Percentiles rank a stretch among this genome's conserved stretches.
phyloP scores from a whole-genome alignment of 2,888 invertebrate species.

The Opisthograptis luteolata region DNA sequence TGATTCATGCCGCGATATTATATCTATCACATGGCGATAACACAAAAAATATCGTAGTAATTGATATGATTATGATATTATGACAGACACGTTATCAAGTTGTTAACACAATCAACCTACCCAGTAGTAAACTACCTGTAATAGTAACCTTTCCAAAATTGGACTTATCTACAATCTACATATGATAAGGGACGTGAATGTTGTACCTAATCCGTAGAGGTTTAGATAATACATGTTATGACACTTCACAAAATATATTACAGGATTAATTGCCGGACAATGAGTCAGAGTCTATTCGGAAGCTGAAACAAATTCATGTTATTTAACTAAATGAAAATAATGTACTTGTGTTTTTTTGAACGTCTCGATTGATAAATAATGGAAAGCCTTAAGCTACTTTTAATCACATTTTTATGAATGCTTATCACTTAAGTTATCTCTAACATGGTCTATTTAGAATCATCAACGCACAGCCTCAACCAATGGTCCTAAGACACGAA shows the following conservation, averaged over 20 bases:
- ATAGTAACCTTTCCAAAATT: conserved; percentile 46
- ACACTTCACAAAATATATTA: conserved; percentile 18
- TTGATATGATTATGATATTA: conserved; percentile 50
- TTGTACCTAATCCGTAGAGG: conserved; percentile 20
- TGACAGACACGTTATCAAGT: conserved; percentile 38
- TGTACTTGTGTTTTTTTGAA: background rate
- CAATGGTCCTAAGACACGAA: no score
- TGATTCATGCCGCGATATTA: background rate
- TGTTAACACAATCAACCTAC: conserved; percentile 44
- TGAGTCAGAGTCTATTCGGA: conserved; percentile 6
- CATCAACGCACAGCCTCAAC: no score
- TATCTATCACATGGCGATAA: conserved; percentile 31
- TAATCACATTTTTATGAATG: no score
- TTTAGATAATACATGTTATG: conserved; percentile 25
- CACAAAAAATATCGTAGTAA: conserved; percentile 40
- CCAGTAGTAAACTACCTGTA: conserved; percentile 44
- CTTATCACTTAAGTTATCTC: no score
- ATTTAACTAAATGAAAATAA: background rate
- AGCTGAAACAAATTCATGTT: background rate
- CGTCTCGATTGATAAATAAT: background rate
- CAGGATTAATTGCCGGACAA: conserved; percentile 4
- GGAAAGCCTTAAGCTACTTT: no score
- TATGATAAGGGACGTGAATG: conserved; percentile 24
- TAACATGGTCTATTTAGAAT: no score
- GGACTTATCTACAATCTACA: conserved; percentile 24